phyloP scores from a whole-genome alignment of 2,888 invertebrate genomes.

The Xestia rhomboidea region DNA sequence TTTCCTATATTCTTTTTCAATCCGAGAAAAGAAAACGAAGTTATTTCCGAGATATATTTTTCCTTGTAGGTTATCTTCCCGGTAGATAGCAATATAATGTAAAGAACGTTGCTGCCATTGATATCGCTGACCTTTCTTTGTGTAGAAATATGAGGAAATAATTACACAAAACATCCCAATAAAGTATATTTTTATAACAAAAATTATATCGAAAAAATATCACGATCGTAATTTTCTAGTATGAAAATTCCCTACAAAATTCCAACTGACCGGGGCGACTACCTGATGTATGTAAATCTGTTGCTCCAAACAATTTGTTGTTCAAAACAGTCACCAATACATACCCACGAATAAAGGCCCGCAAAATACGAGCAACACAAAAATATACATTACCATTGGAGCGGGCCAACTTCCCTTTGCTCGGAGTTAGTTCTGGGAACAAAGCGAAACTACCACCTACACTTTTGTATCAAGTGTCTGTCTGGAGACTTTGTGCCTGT shows the following conservation, averaged over 20 bases:
- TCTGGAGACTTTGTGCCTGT: slow-evolving; percentile 68
- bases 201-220: neutral
- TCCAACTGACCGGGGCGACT: neutral
- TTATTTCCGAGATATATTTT: slow-evolving; percentile 13
- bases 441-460: slow-evolving; percentile 68
- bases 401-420: slow-evolving; percentile 66
- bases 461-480: slow-evolving; percentile 71
- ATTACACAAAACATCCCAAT: neutral
- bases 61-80: neutral
- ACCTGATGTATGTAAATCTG: slow-evolving; percentile 36
- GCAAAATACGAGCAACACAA: slow-evolving; percentile 45
- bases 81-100: neutral
- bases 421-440: slow-evolving; percentile 67
- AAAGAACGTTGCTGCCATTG: neutral
- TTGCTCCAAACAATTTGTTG: slow-evolving; percentile 27
- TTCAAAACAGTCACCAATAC: slow-evolving; percentile 34
- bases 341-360: slow-evolving; percentile 40
- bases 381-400: slow-evolving; percentile 67
- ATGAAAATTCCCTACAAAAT: neutral
- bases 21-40: neutral
- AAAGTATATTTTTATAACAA: neutral
- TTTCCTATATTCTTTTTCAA: neutral
- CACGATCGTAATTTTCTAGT: neutral
- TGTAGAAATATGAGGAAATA: neutral
- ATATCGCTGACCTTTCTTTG: neutral